These are phyloP conservation scores for Acanthochromis polyacanthus DNA, from an alignment of 2,113 vertebrate species.

Conservation along the genomic window DNA sequence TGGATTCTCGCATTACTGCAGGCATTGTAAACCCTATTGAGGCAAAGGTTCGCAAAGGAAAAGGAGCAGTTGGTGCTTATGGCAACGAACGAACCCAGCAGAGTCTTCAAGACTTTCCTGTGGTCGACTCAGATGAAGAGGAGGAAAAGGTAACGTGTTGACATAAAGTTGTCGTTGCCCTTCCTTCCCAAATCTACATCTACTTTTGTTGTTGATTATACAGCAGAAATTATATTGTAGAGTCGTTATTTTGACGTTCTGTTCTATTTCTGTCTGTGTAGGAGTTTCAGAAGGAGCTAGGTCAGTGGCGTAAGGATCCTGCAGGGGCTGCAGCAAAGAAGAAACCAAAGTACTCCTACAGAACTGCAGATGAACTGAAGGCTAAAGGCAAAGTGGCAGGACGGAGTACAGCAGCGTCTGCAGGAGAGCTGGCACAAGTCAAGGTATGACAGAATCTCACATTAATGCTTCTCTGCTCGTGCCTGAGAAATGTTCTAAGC, in stretches of 20 bases:
- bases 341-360: slow-evolving; percentile 96
- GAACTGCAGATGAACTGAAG: slow-evolving; percentile 95
- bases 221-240: neutral
- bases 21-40: slow-evolving; percentile 97
- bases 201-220: neutral
- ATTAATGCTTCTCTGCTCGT: neutral
- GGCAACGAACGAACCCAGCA: slow-evolving; percentile 94
- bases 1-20: slow-evolving; percentile 59
- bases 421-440: slow-evolving; percentile 94
- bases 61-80: slow-evolving; percentile 97
- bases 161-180: neutral
- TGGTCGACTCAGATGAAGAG: slow-evolving; percentile 95
- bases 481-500: neutral
- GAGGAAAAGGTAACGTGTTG: slow-evolving; percentile 90
- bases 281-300: slow-evolving; percentile 96
- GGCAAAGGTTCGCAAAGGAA: slow-evolving; percentile 97
- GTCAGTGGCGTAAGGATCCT: slow-evolving; percentile 97
- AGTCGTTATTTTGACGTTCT: neutral
- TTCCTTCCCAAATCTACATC: neutral
- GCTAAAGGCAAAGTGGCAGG: slow-evolving; percentile 90
- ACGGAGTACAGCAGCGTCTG: slow-evolving; percentile 88
- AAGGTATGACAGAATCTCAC: slow-evolving; percentile 82
- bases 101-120: slow-evolving; percentile 95
- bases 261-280: slow-evolving; percentile 58
- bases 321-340: slow-evolving; percentile 88